A percentile compares a stretch with the other conserved stretches of the same genome.
These are phyloP conservation scores for Heliconius sara DNA, from an alignment of 2,888 invertebrate species.

Conservation along the genomic window DNA sequence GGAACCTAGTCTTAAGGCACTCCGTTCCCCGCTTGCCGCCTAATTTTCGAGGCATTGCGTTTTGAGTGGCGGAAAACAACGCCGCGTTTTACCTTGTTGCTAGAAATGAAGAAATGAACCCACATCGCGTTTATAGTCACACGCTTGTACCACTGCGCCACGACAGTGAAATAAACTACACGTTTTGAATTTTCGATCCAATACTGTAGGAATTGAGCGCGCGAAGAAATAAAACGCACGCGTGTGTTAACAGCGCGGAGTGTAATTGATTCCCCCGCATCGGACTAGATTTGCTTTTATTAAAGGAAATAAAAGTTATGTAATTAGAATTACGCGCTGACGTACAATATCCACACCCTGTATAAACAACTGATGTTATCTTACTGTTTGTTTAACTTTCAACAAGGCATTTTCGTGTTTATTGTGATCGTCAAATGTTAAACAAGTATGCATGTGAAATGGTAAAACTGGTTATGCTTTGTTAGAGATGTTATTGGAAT, in stretches of 20 bases:
- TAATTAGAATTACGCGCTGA: slow-evolving; percentile 19
- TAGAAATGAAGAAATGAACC: too few relatives aligned
- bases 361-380: neutral
- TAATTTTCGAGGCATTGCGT: too few relatives aligned
- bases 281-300: slow-evolving; percentile 32
- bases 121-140: too few relatives aligned
- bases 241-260: slow-evolving; percentile 39
- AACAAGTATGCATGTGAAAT: neutral
- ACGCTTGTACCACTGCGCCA: too few relatives aligned
- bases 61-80: too few relatives aligned
- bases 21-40: too few relatives aligned
- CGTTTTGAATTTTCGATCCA: slow-evolving; percentile 40
- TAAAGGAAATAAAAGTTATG: slow-evolving; percentile 31
- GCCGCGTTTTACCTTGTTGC: too few relatives aligned
- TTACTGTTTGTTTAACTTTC: neutral
- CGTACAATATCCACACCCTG: slow-evolving; percentile 12
- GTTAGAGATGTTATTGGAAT: too few relatives aligned
- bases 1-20: too few relatives aligned
- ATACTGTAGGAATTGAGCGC: slow-evolving; percentile 38
- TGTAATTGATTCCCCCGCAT: slow-evolving; percentile 40
- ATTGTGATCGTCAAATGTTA: neutral
- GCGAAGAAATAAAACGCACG: slow-evolving; percentile 40
- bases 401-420: neutral
- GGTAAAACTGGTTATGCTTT: neutral
- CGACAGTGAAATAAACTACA: neutral